Evolutionary conservation across 2,113 vertebrate genomes (phyloP), one percentile per base, ranked within the genome.

Genomic region (Theropithecus gelada): DNA sequence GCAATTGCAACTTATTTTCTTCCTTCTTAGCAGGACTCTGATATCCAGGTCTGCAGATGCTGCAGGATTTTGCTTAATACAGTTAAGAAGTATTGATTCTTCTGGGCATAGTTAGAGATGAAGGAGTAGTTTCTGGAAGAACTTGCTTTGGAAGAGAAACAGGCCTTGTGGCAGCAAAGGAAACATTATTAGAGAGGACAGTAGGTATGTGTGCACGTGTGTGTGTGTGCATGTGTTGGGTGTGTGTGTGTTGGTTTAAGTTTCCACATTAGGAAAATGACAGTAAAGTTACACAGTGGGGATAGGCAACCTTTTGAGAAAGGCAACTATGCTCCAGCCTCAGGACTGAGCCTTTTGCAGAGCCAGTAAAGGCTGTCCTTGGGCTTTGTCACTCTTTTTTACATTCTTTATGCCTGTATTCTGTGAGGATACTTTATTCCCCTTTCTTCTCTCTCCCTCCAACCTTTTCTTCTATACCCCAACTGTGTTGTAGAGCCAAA

Each of bases 11-110:
- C 70, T 94, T 80, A 45, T 85, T 92, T 76, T 50, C 25, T 82
- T 68, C 68, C 32, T 78, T 50, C 30, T 79, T 50, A 79, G 76
- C 30, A 25, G 45, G 55, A 66, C 93, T 81, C 64, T 73, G 72
- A 52, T 73, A 73, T 72, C 38, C 18, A 64, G 91, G 40, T 38
- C 38, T 85, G 64, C 80, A 48, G n/a, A 64, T 64, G 73, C 72
- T 55, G 64, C 43, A 66, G 38, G 83, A 76, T 93, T 96, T 83
- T 97, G 82, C 68, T 90, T 87, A 87, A 91, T 18, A 59, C 27
- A 59, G 16, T 82, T 59, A 87, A 57, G 80, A 85, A 75, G 23
- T 40, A 40, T 64, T 85, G 90, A 85, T 80, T 66, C 43, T 43
- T 16, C 20, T 95, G 85, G 35, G 45, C 64, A 80, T 3, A 48